phyloP scores from a whole-genome alignment of 2,888 invertebrate species.

The Parnassius mnemosyne region DNA sequence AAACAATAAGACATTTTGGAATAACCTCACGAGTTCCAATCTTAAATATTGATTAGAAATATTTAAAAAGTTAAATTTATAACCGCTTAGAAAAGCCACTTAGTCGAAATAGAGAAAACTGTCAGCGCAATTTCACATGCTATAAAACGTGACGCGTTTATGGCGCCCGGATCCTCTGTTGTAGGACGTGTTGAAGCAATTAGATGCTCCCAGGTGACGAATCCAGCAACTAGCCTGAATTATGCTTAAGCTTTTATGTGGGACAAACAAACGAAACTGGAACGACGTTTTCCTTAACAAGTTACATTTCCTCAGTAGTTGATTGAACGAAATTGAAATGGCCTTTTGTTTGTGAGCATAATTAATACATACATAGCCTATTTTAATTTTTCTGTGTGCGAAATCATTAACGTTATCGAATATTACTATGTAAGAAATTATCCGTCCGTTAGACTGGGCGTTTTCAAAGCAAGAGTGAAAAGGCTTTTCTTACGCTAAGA shows the following conservation, averaged over 20 bases:
- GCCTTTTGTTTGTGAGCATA: background rate
- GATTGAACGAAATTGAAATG: background rate
- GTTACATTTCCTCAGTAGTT: constrained; percentile 9
- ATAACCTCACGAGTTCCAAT: too few relatives aligned
- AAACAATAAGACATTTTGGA: too few relatives aligned
- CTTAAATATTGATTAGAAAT: background rate
- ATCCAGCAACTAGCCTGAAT: constrained; percentile 64
- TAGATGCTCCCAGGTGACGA: constrained; percentile 70
- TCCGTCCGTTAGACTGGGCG: too few relatives aligned
- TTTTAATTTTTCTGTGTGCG: background rate
- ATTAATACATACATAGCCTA: background rate
- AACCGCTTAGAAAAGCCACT: background rate
- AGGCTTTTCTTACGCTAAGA: too few relatives aligned
- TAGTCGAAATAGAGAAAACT: constrained; percentile 16
- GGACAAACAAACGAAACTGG: constrained; percentile 25
- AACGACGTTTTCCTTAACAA: constrained; percentile 16
- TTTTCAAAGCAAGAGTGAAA: too few relatives aligned
- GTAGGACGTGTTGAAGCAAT: constrained; percentile 58
- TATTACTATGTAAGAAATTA: too few relatives aligned
- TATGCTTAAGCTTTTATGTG: constrained; percentile 63
- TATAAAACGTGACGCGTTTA: constrained; percentile 41
- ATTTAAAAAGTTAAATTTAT: constrained; percentile 2
- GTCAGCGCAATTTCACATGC: constrained; percentile 42
- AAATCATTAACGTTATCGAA: too few relatives aligned
- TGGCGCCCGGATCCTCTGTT: constrained; percentile 36